Percentiles rank a stretch among this genome's conserved stretches.
These are phyloP conservation scores for Tricholauxania praeusta DNA, from an alignment of 2,888 invertebrate genomes.

Conservation along the genomic window DNA sequence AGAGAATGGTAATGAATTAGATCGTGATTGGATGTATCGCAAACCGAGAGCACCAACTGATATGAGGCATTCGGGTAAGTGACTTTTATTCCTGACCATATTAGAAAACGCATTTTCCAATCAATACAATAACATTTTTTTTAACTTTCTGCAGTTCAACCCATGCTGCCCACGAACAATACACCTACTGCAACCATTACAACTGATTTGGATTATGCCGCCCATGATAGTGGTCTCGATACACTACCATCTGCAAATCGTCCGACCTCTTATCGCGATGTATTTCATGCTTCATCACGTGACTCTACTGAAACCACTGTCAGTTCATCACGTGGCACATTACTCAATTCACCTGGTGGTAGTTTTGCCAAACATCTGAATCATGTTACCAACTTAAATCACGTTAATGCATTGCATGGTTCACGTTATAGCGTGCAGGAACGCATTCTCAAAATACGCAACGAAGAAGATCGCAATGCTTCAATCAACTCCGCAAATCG, in stretches of 20 bases:
- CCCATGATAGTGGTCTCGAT: slow-evolving; percentile 68
- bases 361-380: slow-evolving; percentile 63
- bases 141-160: slow-evolving; percentile 67
- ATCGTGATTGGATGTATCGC: slow-evolving; percentile 66
- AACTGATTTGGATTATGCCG: slow-evolving; percentile 72
- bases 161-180: slow-evolving; percentile 58
- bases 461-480: slow-evolving; percentile 65
- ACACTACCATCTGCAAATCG: slow-evolving; percentile 69
- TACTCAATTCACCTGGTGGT: slow-evolving; percentile 64
- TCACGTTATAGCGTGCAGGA: slow-evolving; percentile 66
- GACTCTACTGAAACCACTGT: slow-evolving; percentile 66
- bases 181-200: slow-evolving; percentile 36
- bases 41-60: slow-evolving; percentile 67
- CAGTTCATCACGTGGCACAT: slow-evolving; percentile 66
- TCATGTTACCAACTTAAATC: slow-evolving; percentile 62
- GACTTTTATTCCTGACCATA: not conserved
- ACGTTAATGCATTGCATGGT: slow-evolving; percentile 59
- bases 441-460: slow-evolving; percentile 65
- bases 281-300: slow-evolving; percentile 53
- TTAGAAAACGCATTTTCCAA: not conserved
- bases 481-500: slow-evolving; percentile 63
- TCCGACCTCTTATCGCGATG: slow-evolving; percentile 67
- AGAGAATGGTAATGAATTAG: slow-evolving; percentile 66
- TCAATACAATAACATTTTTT: not conserved
- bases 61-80: slow-evolving; percentile 66